Percentiles rank a stretch among this genome's conserved stretches.
phyloP scores from a whole-genome alignment of 1,140 invertebrate species.

The Apis mellifera region DNA sequence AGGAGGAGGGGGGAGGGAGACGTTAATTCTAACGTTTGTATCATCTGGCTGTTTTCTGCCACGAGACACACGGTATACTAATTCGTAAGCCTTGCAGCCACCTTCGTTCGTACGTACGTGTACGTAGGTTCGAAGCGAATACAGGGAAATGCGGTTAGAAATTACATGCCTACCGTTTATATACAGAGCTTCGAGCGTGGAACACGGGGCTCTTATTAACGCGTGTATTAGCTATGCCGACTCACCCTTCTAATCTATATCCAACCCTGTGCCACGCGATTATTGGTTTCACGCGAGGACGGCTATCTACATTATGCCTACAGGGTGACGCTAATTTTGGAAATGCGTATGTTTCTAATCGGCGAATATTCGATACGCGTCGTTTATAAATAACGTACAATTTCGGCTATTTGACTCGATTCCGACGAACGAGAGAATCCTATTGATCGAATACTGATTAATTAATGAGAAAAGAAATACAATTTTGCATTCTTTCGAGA shows the following conservation, averaged over 20 bases:
- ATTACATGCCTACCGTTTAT: constrained; percentile 75
- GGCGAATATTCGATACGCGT: constrained; percentile 32
- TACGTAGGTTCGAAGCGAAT: constrained; percentile 72
- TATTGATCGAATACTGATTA: constrained; percentile 16
- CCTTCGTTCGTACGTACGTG: constrained; percentile 61
- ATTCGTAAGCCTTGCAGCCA: constrained; percentile 65
- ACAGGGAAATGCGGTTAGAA: constrained; percentile 77
- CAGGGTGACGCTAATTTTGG: constrained; percentile 70
- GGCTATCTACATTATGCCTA: constrained; percentile 76
- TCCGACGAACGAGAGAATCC: neutral
- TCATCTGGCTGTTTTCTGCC: constrained; percentile 23
- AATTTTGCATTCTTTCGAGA: no score
- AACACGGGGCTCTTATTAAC: constrained; percentile 77
- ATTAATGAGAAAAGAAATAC: neutral
- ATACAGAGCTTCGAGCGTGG: constrained; percentile 72
- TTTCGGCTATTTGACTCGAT: neutral
- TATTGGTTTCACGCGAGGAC: constrained; percentile 78
- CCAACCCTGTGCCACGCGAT: constrained; percentile 73
- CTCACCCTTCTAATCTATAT: constrained; percentile 79
- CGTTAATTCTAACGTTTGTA: neutral
- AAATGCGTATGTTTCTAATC: constrained; percentile 62
- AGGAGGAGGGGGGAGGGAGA: neutral
- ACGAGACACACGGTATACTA: constrained; percentile 60
- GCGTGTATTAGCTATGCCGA: constrained; percentile 77
- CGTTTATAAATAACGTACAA: constrained; percentile 52